A percentile compares a stretch with the other conserved stretches of the same genome.
Conservation (phyloP, 2,113 vertebrate genomes). For the Scartelaos histophorus region DNA sequence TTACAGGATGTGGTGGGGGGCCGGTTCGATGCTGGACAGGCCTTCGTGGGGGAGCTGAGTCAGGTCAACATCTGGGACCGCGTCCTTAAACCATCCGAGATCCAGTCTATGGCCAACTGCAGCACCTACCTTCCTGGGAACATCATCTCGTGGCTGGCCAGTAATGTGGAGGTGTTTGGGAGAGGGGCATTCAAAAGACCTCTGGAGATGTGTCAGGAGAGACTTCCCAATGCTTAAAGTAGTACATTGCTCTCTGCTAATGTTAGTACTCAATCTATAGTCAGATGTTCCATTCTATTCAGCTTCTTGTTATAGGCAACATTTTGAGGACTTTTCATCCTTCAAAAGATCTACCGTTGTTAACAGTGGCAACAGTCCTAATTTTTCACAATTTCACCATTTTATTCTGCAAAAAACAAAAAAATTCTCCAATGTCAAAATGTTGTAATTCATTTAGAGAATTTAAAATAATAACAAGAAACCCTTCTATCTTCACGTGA, state of each 20-base stretch:
- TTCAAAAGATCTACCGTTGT: too few relatives aligned
- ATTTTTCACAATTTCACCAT: not conserved
- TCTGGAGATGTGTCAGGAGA: slow-evolving; percentile 89
- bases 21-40: slow-evolving; percentile 95
- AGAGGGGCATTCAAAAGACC: slow-evolving; percentile 88
- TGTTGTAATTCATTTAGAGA: too few relatives aligned
- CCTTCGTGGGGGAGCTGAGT: slow-evolving; percentile 95
- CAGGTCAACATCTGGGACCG: slow-evolving; percentile 99
- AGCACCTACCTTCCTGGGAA: slow-evolving; percentile 90
- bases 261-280: not conserved
- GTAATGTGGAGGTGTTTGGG: slow-evolving; percentile 91
- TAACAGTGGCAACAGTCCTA: too few relatives aligned
- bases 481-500: not conserved
- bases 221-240: slow-evolving; percentile 85
- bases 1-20: slow-evolving; percentile 93
- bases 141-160: slow-evolving; percentile 91
- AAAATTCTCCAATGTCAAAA: too few relatives aligned
- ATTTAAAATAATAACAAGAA: too few relatives aligned
- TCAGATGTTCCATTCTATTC: not conserved
- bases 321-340: too few relatives aligned
- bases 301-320: not conserved
- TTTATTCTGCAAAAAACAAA: not conserved
- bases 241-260: not conserved
- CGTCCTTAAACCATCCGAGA: slow-evolving; percentile 85
- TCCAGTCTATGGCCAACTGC: slow-evolving; percentile 92